Base-by-base conservation (phyloP, 2,113 vertebrate species). In the Pungitius pungitius region DNA sequence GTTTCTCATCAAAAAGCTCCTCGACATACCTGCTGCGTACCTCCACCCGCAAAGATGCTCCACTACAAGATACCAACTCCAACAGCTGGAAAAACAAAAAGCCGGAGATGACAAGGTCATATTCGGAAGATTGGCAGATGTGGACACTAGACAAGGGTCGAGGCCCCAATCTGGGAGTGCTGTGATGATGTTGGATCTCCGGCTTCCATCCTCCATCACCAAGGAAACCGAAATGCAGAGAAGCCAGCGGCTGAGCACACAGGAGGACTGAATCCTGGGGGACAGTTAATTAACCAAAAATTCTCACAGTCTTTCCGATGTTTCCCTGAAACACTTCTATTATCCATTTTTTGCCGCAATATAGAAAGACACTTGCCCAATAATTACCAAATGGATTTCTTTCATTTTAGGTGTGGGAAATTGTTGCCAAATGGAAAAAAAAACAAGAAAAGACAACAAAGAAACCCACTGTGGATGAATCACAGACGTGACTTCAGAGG, bases 391-490 rank as follows among this genome's bases (percentile, higher is more conserved):
- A 49, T 6, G 40, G 22, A 68, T 37, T 24, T 1, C 20, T 22
- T 17, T 26, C 15, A 54, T 37, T 8, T 59, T 51, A 62, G 22
- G 30, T 13, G 15, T 33, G 18, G 33, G 17, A 47, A 55, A 18
- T 42, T 55, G 8, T 33, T 30, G 1, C 39, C 67, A 56, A 59
- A 57, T 30, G 1, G 0, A 35, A 43, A 61, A 56, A 42, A 52
- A 24, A 37, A 45, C 52, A 56, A 42, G 14, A 52, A 52, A 24
- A 40, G 6, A 60, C 27, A 64, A 67, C 62, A 73, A 81, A 73
- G n/a, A 59, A 65, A 81, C 33, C 49, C 60, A 56, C 11, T 70
- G 64, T 18, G 40, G 33, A 51, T 54, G 78, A 75, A 84, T n/a
- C 17, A 64, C 67, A 71, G 27, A 24, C 79, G 17, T 9, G 59